Percentiles rank a stretch among this genome's conserved stretches.
phyloP scores from a whole-genome alignment of 1,140 invertebrate genomes.

The Teleopsis dalmanni region DNA sequence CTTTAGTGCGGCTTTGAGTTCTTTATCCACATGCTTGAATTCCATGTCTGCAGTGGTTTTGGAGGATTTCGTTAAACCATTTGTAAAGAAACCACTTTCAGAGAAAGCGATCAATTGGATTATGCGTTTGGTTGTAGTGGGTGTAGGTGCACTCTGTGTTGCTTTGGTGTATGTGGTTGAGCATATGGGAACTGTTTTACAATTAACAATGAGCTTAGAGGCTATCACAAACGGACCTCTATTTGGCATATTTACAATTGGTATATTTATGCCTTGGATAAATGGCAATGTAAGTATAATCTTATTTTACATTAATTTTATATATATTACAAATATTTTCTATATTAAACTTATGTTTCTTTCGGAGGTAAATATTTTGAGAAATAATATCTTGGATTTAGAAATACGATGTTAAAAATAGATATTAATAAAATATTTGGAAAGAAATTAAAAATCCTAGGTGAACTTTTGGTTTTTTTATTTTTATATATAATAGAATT shows the following conservation, averaged over 20 bases:
- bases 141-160: conserved; percentile 49
- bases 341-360: too few species aligned
- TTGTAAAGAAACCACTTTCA: conserved; percentile 44
- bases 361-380: too few species aligned
- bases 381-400: too few species aligned
- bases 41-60: conserved; percentile 72
- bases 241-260: conserved; percentile 66
- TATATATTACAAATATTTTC: too few species aligned
- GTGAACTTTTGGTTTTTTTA: too few species aligned
- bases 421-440: too few species aligned
- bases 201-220: conserved; percentile 49
- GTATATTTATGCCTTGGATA: conserved; percentile 63
- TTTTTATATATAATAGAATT: too few species aligned
- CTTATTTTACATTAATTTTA: neutral
- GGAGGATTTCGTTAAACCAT: conserved; percentile 55
- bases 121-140: conserved; percentile 52
- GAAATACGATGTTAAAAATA: too few species aligned
- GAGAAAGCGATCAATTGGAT: conserved; percentile 48
- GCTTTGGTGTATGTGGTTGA: conserved; percentile 51
- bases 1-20: conserved; percentile 62
- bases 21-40: conserved; percentile 72
- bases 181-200: conserved; percentile 48
- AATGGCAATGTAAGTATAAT: conserved; percentile 52
- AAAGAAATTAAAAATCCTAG: too few species aligned
- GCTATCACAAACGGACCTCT: conserved; percentile 64